Conservation (phyloP, 2,888 invertebrate genomes). For the Drosophila picticornis region DNA sequence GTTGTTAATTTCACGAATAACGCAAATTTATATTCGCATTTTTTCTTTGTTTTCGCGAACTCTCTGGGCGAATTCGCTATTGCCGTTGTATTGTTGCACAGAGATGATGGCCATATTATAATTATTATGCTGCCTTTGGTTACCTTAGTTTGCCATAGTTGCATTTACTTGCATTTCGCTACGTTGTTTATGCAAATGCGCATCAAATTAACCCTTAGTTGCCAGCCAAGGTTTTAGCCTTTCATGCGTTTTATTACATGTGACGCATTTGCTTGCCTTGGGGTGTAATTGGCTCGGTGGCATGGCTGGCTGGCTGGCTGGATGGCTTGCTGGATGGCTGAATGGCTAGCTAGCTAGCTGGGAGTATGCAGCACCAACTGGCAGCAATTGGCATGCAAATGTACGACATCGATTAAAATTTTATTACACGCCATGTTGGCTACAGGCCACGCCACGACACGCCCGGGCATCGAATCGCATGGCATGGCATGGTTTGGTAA, state of each 20-base stretch:
- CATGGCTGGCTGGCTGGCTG: conserved; percentile 5
- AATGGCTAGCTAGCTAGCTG: conserved; percentile 22
- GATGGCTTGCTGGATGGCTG: not conserved
- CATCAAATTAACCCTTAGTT: conserved; percentile 62
- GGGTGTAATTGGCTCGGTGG: conserved; percentile 50
- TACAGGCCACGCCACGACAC: conserved; percentile 55
- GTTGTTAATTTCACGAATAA: conserved; percentile 81
- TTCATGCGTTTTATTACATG: conserved; percentile 75
- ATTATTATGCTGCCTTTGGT: conserved; percentile 56
- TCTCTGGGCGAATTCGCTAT: conserved; percentile 14
- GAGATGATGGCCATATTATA: conserved; percentile 38
- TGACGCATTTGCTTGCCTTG: conserved; percentile 74
- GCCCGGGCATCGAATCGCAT: conserved; percentile 23
- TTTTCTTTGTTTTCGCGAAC: conserved; percentile 17
- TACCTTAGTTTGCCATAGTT: conserved; percentile 28
- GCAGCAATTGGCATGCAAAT: conserved; percentile 78
- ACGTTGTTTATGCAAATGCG: conserved; percentile 72
- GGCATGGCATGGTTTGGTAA: not conserved
- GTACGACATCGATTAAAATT: conserved; percentile 82
- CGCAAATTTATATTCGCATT: conserved; percentile 73
- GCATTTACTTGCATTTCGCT: conserved; percentile 44
- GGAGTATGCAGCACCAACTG: not conserved
- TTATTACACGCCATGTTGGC: conserved; percentile 80
- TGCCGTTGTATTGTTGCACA: conserved; percentile 11
- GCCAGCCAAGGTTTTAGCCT: conserved; percentile 46